Conservation (phyloP, 2,888 invertebrate genomes). For the Limnephilus lunatus region DNA sequence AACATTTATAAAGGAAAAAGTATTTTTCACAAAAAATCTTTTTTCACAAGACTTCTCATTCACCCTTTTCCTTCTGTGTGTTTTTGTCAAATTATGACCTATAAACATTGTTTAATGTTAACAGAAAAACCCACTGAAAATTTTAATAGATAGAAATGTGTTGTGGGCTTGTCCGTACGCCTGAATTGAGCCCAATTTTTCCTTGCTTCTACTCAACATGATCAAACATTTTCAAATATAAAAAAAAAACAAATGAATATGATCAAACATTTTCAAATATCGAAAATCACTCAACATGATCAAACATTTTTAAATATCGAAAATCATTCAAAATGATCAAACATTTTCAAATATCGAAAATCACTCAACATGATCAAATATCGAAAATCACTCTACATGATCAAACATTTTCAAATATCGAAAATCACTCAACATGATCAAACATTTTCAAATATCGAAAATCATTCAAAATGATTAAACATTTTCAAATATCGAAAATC, state of each 20-base stretch:
- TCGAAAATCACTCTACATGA: no score
- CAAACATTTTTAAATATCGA: background rate
- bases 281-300: no score
- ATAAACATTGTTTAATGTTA: background rate
- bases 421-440: no score
- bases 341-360: background rate
- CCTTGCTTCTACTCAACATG: background rate
- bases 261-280: background rate
- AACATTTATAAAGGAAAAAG: no score
- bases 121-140: no score
- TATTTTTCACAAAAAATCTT: no score
- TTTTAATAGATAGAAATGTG: background rate
- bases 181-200: background rate
- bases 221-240: background rate
- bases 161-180: background rate
- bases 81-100: background rate
- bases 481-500: background rate
- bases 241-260: no score
- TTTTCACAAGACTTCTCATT: no score
- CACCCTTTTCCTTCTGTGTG: no score
- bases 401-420: background rate
- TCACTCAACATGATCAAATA: background rate
- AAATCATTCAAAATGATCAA: no score
- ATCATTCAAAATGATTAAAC: no score
- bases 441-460: background rate